These are phyloP conservation scores for Pammene aurita DNA, from an alignment of 2,888 invertebrate genomes.

Conservation along the genomic window DNA sequence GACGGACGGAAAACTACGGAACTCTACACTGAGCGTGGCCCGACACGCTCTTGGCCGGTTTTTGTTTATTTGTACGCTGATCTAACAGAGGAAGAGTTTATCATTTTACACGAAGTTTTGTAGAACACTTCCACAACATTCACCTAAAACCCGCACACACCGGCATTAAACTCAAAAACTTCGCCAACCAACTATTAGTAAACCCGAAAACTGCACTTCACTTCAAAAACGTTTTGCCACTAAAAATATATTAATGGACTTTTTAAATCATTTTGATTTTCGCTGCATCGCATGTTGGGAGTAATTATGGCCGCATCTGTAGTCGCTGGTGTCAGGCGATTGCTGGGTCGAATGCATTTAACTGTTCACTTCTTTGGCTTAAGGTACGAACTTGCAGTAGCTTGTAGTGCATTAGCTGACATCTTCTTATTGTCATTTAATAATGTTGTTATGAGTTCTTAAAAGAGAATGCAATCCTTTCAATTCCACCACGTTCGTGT, in stretches of 20 bases:
- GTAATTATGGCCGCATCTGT: conserved; percentile 36
- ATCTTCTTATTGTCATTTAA: neutral
- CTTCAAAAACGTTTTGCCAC: conserved; percentile 21
- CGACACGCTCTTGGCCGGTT: too few species aligned
- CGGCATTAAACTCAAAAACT: conserved; percentile 3
- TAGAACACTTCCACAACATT: neutral
- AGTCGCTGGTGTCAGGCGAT: conserved; percentile 37
- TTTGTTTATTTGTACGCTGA: too few species aligned
- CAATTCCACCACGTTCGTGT: too few species aligned
- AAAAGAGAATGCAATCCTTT: too few species aligned
- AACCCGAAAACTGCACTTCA: conserved; percentile 25
- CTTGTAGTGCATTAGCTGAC: neutral
- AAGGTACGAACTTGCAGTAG: conserved; percentile 26
- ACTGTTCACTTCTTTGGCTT: conserved; percentile 12
- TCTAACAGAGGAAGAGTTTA: too few species aligned
- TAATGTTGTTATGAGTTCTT: too few species aligned
- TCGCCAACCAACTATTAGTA: neutral
- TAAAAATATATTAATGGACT: conserved; percentile 37
- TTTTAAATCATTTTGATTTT: conserved; percentile 40
- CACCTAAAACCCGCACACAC: neutral
- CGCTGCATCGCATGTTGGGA: conserved; percentile 37
- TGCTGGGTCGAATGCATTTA: conserved; percentile 29
- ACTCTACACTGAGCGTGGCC: too few species aligned
- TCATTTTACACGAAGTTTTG: neutral
- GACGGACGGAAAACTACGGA: too few species aligned